Base-by-base conservation (phyloP, 2,888 invertebrate genomes). In the Poecilobothrus nobilitatus region DNA sequence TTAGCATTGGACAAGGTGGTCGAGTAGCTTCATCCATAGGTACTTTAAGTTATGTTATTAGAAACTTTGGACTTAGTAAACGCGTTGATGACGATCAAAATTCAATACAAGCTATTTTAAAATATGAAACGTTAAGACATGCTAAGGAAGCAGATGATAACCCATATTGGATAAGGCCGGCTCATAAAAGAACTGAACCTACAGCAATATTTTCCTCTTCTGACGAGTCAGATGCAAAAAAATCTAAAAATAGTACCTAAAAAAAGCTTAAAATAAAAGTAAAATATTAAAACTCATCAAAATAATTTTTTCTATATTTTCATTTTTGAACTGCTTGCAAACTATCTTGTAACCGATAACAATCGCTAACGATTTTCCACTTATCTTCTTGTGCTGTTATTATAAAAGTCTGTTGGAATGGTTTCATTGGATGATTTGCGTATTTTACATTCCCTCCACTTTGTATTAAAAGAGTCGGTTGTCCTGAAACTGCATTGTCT, bases 91-190 rank as follows among this genome's bases (percentile, higher is more conserved):
- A 95, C 78, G 94, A 94, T 78, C 91, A 91, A 71, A 96, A 98
- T 84, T 97, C 97, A 0, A 86, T 97, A 67, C 96, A 95, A 76
- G 97, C 97, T 2, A 95, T 98, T 73, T 83, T 97, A 69, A 92
- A 95, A 74, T 96, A 89, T 41, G 10, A 7, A 41, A 41, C 7
- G 7, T 41, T 41, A 10, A 41, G 10, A 41, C 7, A 41, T 79
- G 97, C 97, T 0, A 94, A 97, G 78, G 95, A 95, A 2, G 97
- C 97, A 0, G 96, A 88, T 66, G 94, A 97, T 78, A 94, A 97
- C 85, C 97, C 97, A 0, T 96, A 95, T 78, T 98, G 97, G 97
- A 93, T 95, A 61, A 89, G 95, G 0, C 95, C 95, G 0, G 95
- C 95, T 0, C 95, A 95, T 76, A 87, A 89, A 66, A 91, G 89